Percentiles rank a stretch among this genome's conserved stretches.
phyloP scores from a whole-genome alignment of 2,888 invertebrate species.

The Sabellastarte sp. region DNA sequence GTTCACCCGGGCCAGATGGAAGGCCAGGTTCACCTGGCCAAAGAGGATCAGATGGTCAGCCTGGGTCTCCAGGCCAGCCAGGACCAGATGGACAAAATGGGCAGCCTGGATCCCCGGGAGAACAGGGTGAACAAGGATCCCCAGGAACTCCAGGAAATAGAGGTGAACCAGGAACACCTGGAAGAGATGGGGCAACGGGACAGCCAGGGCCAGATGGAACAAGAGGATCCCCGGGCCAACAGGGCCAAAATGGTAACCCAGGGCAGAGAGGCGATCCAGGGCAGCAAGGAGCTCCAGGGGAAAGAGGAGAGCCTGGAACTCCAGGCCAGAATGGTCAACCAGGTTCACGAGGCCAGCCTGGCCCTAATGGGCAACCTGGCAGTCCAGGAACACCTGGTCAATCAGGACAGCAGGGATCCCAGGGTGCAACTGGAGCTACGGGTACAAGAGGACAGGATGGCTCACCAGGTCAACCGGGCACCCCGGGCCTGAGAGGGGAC shows the following conservation, averaged over 20 bases:
- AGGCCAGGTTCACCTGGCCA: constrained; percentile 57
- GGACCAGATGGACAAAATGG: constrained; percentile 14
- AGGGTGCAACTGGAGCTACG: constrained; percentile 17
- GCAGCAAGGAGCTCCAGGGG: constrained; percentile 8
- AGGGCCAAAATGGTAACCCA: constrained; percentile 6
- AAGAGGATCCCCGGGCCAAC: not conserved
- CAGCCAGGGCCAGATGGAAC: not conserved
- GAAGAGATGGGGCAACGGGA: constrained; percentile 5
- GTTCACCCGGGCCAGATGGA: constrained; percentile 20
- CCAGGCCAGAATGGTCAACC: constrained; percentile 60
- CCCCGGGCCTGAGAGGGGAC: not conserved
- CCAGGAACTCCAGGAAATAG: constrained; percentile 11
- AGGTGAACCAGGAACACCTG: constrained; percentile 2
- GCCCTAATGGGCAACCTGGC: not conserved
- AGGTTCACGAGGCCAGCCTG: constrained; percentile 4
- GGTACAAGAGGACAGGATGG: constrained; percentile 9
- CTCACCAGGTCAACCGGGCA: constrained; percentile 6
- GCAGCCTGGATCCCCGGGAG: constrained; percentile 19
- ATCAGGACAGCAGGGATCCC: constrained; percentile 14
- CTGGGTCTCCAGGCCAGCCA: constrained; percentile 6
- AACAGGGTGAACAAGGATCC: constrained; percentile 16
- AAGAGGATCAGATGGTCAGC: constrained; percentile 5
- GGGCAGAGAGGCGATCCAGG: constrained; percentile 14
- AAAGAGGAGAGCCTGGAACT: constrained; percentile 12
- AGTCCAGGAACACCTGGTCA: constrained; percentile 6